A percentile compares a stretch with the other conserved stretches of the same genome.
Evolutionary conservation across 2,113 vertebrate genomes (phyloP).

Genomic region (Periophthalmus modestus): DNA sequence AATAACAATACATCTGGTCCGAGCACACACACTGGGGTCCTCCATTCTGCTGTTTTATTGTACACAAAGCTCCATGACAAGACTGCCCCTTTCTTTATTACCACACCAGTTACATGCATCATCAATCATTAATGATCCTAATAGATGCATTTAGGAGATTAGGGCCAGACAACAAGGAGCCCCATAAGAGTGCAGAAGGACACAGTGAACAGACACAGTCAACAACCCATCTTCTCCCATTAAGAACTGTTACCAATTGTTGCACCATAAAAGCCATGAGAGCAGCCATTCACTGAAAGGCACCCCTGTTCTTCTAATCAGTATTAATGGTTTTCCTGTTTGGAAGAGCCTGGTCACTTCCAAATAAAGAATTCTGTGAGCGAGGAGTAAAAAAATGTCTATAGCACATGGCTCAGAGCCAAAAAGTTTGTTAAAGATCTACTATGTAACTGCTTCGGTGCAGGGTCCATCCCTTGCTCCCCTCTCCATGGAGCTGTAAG

Average conservation of each 20-base stretch:
- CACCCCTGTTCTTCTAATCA: slow-evolving; percentile 50
- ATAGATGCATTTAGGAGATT: slow-evolving; percentile 61
- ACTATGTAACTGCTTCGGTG: no score
- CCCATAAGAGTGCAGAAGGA: slow-evolving; percentile 9
- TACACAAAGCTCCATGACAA: background rate
- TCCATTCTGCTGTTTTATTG: slow-evolving; percentile 8
- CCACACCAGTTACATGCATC: slow-evolving; percentile 17
- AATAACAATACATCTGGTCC: slow-evolving; percentile 34
- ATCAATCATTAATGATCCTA: slow-evolving; percentile 55
- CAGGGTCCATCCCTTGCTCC: no score
- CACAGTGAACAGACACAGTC: slow-evolving; percentile 17
- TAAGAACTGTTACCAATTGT: slow-evolving; percentile 43
- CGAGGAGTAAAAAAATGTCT: background rate
- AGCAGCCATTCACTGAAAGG: slow-evolving; percentile 18
- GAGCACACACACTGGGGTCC: slow-evolving; percentile 31
- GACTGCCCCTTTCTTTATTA: background rate
- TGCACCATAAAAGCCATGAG: slow-evolving; percentile 30
- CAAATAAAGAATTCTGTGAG: background rate
- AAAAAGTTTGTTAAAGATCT: no score
- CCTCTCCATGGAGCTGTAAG: no score
- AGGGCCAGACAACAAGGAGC: slow-evolving; percentile 20
- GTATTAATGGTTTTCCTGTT: slow-evolving; percentile 49
- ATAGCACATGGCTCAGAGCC: no score
- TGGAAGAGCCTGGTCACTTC: slow-evolving; percentile 13
- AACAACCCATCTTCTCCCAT: slow-evolving; percentile 41